Percentiles rank a stretch among this genome's conserved stretches.
Evolutionary conservation across 2,888 invertebrate species (phyloP).

Genomic region (Malthinus flaveolus): DNA sequence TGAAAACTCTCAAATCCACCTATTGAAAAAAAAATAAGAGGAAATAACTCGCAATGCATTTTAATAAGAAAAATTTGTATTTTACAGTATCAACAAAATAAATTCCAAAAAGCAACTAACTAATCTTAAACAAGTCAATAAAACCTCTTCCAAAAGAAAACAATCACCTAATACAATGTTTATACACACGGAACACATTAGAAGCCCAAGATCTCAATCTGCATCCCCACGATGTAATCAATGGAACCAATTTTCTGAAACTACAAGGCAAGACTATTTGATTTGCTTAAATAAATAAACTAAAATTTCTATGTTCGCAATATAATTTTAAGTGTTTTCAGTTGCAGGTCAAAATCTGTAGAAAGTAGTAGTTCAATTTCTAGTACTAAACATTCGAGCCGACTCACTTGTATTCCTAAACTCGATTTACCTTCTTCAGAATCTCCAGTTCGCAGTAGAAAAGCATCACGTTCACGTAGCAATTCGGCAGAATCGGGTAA

Average conservation of each 20-base stretch:
- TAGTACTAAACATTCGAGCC: neutral
- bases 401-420: neutral
- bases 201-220: slow-evolving; percentile 11
- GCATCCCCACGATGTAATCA: slow-evolving; percentile 3
- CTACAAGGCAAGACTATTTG: neutral
- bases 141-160: neutral
- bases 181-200: neutral
- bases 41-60: too few species aligned
- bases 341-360: neutral
- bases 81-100: too few species aligned
- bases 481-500: slow-evolving; percentile 2
- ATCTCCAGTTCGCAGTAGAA: neutral
- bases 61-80: too few species aligned
- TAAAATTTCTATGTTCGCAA: neutral
- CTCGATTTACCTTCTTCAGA: neutral
- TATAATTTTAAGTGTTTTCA: neutral
- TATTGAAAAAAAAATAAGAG: too few species aligned
- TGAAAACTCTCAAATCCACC: too few species aligned
- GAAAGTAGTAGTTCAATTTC: slow-evolving; percentile 9
- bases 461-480: slow-evolving; percentile 1
- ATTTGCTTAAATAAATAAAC: neutral
- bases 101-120: too few species aligned
- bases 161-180: neutral
- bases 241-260: neutral
- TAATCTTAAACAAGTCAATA: too few species aligned